phyloP scores from a whole-genome alignment of 2,888 invertebrate genomes.

The Lasioglossum pauxillum region DNA sequence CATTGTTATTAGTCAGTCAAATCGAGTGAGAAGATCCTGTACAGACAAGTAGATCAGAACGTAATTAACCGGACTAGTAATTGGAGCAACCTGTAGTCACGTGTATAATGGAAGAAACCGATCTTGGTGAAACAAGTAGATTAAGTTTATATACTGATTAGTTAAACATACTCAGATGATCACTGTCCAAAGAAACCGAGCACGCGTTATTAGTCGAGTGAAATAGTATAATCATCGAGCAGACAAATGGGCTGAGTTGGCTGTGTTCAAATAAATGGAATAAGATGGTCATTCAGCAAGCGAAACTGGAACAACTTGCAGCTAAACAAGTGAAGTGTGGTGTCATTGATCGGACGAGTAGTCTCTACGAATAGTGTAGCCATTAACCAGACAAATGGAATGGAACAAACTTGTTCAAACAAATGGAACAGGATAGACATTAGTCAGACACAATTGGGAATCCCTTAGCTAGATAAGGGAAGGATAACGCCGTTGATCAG shows the following conservation, averaged over 20 bases:
- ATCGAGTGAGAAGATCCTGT: background rate
- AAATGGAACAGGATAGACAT: background rate
- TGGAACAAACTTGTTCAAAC: conserved; percentile 1
- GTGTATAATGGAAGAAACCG: background rate
- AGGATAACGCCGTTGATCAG: background rate
- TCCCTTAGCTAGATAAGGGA: background rate
- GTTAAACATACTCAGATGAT: background rate
- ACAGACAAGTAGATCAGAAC: background rate
- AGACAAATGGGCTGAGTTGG: background rate
- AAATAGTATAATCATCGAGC: background rate
- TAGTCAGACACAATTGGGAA: background rate
- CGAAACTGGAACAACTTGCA: background rate
- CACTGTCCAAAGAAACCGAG: background rate
- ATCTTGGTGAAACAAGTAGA: too few species aligned
- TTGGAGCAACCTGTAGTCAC: background rate
- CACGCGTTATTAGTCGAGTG: background rate
- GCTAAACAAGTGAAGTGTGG: background rate
- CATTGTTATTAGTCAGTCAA: background rate
- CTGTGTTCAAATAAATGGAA: background rate
- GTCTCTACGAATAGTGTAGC: background rate
- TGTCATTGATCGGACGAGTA: background rate
- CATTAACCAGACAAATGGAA: conserved; percentile 6
- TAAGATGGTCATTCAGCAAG: background rate
- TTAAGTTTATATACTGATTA: background rate
- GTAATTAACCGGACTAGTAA: background rate